A percentile compares a stretch with the other conserved stretches of the same genome.
Conservation (phyloP, 2,888 invertebrate genomes). For the Caradrina clavipalpis region DNA sequence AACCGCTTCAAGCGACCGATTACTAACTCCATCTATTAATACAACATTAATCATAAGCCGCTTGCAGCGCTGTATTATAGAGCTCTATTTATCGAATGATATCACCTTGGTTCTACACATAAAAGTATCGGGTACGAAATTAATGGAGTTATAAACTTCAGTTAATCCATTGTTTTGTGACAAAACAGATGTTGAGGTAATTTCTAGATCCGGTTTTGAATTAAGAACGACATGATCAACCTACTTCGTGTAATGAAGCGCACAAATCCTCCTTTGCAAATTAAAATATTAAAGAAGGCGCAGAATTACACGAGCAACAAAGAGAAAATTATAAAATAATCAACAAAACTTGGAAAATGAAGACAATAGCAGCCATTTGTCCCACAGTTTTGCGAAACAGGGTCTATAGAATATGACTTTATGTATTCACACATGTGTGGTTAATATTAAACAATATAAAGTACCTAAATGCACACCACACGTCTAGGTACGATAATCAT, state of each 20-base stretch:
- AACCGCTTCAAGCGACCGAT: conserved; percentile 73
- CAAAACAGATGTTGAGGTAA: conserved; percentile 52
- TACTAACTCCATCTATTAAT: conserved; percentile 49
- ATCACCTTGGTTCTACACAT: conserved; percentile 59
- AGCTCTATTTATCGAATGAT: conserved; percentile 57
- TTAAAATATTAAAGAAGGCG: conserved; percentile 23
- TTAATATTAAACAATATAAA: conserved; percentile 51
- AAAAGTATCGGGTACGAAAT: conserved; percentile 50
- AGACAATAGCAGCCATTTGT: conserved; percentile 53
- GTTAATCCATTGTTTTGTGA: conserved; percentile 53
- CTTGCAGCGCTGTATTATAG: conserved; percentile 66
- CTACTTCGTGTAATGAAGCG: conserved; percentile 20
- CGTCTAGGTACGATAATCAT: conserved; percentile 12
- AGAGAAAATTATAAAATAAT: conserved; percentile 51
- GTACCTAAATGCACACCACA: conserved; percentile 14
- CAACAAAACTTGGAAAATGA: conserved; percentile 33
- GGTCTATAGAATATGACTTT: conserved; percentile 13
- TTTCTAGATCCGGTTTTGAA: conserved; percentile 50
- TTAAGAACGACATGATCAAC: conserved; percentile 26
- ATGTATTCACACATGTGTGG: conserved; percentile 20
- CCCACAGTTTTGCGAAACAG: conserved; percentile 55
- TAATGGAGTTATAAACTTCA: conserved; percentile 54
- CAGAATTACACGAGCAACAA: conserved; percentile 28
- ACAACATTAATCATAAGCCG: conserved; percentile 55
- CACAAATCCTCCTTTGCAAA: conserved; percentile 14